Percentiles rank a stretch among this genome's conserved stretches.
Evolutionary conservation across 35 echinoderm and acorn worm species (phyloP).

Genomic region (Ophioderma brevispina): DNA sequence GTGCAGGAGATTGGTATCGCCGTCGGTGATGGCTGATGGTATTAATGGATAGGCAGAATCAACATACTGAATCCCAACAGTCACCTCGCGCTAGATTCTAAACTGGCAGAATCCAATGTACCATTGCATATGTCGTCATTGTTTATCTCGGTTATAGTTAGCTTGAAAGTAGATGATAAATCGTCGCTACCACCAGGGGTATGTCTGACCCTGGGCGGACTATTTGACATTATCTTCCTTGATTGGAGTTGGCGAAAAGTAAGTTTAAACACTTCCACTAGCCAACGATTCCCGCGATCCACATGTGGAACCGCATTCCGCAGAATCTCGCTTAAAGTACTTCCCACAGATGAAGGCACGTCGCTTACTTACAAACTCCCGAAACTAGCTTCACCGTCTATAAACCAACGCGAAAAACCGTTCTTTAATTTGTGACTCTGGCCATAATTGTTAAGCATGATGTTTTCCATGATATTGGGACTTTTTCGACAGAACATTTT

Average conservation of each 20-base stretch:
- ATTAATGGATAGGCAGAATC: background rate
- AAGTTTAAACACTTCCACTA: conserved; percentile 1
- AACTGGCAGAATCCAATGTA: conserved; percentile 57
- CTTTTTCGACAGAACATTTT: background rate
- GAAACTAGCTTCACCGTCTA: background rate
- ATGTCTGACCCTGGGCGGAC: background rate
- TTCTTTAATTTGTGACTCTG: background rate
- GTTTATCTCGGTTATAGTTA: conserved; percentile 61
- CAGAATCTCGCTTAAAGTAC: background rate
- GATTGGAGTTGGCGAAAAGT: background rate
- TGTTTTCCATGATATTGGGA: background rate
- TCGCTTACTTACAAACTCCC: background rate
- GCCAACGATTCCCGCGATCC: background rate
- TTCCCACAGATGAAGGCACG: background rate
- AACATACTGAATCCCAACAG: background rate
- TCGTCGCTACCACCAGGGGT: conserved; percentile 47
- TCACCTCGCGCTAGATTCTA: background rate
- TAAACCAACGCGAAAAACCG: background rate
- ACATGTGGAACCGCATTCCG: background rate
- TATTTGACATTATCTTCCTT: background rate
- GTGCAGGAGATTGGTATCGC: background rate
- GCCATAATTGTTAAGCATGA: background rate
- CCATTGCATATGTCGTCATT: conserved; percentile 62
- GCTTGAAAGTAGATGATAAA: conserved; percentile 49
- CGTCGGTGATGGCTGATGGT: background rate